A percentile compares a stretch with the other conserved stretches of the same genome.
Conservation (phyloP, 2,113 vertebrate species). For the Toxotes jaculatrix region DNA sequence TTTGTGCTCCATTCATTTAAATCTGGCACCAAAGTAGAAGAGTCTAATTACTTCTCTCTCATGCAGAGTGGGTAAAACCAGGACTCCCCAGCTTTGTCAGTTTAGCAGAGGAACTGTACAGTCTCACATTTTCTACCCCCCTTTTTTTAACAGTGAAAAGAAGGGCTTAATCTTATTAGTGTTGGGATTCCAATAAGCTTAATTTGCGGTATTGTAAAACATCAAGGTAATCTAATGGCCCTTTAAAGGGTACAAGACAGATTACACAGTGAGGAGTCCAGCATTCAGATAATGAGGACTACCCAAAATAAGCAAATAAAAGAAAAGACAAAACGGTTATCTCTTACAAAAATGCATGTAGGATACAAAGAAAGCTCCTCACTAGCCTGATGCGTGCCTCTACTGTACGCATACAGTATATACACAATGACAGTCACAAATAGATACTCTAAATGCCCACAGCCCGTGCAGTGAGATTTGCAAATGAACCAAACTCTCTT, state of each 20-base stretch:
- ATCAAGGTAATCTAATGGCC: constrained; percentile 72
- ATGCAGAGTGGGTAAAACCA: constrained; percentile 41
- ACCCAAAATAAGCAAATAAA: constrained; percentile 42
- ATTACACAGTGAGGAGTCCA: constrained; percentile 53
- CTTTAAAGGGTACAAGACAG: constrained; percentile 63
- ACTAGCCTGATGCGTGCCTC: background rate
- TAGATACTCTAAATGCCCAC: constrained; percentile 32
- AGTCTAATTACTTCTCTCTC: constrained; percentile 60
- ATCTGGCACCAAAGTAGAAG: constrained; percentile 40
- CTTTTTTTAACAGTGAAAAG: constrained; percentile 42
- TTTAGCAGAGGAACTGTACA: constrained; percentile 44
- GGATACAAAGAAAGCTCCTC: constrained; percentile 1
- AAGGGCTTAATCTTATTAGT: constrained; percentile 68
- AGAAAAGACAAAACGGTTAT: constrained; percentile 26
- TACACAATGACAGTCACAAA: constrained; percentile 34
- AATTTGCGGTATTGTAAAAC: constrained; percentile 74
- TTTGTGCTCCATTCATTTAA: constrained; percentile 55
- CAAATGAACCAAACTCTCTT: constrained; percentile 66
- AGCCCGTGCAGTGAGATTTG: constrained; percentile 54
- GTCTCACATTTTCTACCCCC: constrained; percentile 30
- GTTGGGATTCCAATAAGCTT: constrained; percentile 68
- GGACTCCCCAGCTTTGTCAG: constrained; percentile 37
- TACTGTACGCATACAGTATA: constrained; percentile 21
- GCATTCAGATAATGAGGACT: constrained; percentile 46
- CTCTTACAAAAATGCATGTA: background rate